Base-by-base conservation (phyloP, 2,113 vertebrate genomes). In the Oenanthe oenanthe region DNA sequence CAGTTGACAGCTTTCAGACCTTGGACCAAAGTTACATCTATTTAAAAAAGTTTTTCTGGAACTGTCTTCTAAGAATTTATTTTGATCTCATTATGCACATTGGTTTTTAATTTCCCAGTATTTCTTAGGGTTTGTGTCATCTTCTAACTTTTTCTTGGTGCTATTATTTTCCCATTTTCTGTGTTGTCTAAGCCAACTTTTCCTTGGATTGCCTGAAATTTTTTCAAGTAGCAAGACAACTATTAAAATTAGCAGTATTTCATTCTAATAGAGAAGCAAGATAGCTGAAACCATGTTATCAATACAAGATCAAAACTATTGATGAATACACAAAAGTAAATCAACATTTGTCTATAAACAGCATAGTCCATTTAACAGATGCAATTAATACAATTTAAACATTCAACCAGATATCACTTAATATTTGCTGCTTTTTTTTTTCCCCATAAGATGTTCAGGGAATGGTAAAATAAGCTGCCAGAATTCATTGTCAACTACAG, bases 281-380 rank as follows among this genome's bases (percentile, higher is more conserved):
- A 70, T 65, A 92, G 77, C 85, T 91, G 38, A 54, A 91, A 78
- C 67, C 54, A 32, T 28, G 40, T 94, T 94, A 95, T 97, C 96
- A 92, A 97, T 97, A 97, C 25, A 42, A 76, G 95, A 93, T 96
- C 96, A 97, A 97, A 96, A 95, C 62, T 97, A 98, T 97, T 97
- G 97, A 97, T 95, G 92, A 93, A 96, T 26, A 15, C 66, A 93
- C 93, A 96, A 96, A 97, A 83, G 24, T 76, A 92, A 96, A 94
- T 93, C 76, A 92, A 36, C 79, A 58, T 90, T 93, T 93, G 79
- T 92, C 96, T 94, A 88, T 97, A 93, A 97, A 96, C 47, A 84
- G 42, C 63, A 62, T 78, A 75, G 73, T 66, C 85, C 76, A 50
- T 93, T 97, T 93, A 93, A 70, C 73, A 83, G 83, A 43, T 54